These are phyloP conservation scores for Philopedon plagiatum DNA, from an alignment of 2,888 invertebrate genomes.

Conservation along the genomic window DNA sequence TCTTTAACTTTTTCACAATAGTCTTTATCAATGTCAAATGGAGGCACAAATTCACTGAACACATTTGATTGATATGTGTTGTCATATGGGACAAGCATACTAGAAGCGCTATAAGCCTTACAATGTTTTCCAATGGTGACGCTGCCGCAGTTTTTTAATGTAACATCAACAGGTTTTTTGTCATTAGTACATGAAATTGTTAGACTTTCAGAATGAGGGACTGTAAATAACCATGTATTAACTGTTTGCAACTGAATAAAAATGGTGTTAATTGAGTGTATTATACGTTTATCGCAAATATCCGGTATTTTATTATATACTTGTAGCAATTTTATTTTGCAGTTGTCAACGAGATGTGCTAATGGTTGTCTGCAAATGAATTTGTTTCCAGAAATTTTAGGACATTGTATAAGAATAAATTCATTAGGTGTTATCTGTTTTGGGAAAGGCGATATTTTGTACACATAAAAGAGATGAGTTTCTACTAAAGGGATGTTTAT, in stretches of 20 bases:
- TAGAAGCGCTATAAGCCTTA: slow-evolving; percentile 4
- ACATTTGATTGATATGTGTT: background rate
- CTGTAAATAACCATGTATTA: slow-evolving; percentile 18
- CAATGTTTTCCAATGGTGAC: slow-evolving; percentile 16
- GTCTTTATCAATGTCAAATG: background rate
- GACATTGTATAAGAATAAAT: slow-evolving; percentile 6
- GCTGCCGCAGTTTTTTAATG: background rate
- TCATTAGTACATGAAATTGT: slow-evolving; percentile 6
- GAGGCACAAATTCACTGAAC: slow-evolving; percentile 12
- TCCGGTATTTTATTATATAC: no score
- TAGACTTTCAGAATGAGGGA: background rate
- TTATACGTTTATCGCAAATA: background rate
- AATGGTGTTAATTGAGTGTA: background rate
- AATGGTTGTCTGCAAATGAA: background rate
- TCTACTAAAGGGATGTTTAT: slow-evolving; percentile 12
- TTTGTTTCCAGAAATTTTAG: background rate
- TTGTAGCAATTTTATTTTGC: no score
- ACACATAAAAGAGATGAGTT: background rate
- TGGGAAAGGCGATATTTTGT: slow-evolving; percentile 6
- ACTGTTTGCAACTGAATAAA: slow-evolving; percentile 2
- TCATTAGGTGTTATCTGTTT: background rate
- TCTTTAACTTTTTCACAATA: no score
- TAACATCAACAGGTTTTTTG: background rate
- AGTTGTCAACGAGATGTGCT: no score
- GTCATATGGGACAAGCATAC: background rate